Evolutionary conservation across 2,888 invertebrate genomes (phyloP).

Genomic region (Erynnis tages): DNA sequence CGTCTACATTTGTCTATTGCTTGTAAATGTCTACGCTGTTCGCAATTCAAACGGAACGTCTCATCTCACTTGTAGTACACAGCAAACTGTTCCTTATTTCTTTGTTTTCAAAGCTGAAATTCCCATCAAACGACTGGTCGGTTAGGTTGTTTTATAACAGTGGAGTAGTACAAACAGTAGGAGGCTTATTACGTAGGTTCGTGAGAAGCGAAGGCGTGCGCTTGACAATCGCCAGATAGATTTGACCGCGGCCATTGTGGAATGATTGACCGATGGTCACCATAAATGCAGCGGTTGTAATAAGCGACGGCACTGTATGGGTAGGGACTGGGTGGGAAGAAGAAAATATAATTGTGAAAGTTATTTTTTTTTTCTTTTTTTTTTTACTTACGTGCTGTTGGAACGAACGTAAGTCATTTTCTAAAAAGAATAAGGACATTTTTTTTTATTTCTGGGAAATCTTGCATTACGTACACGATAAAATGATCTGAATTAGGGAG

Average conservation of each 20-base stretch:
- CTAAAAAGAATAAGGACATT: too few relatives aligned
- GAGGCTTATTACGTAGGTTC: slow-evolving; percentile 46
- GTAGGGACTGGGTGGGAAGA: too few relatives aligned
- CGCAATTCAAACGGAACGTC: neutral
- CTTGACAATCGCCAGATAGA: slow-evolving; percentile 43
- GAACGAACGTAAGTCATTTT: too few relatives aligned
- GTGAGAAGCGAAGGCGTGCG: slow-evolving; percentile 45
- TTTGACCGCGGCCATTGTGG: slow-evolving; percentile 41
- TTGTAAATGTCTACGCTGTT: slow-evolving; percentile 16
- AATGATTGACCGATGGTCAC: slow-evolving; percentile 43
- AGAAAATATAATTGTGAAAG: too few relatives aligned
- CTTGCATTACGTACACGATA: too few relatives aligned
- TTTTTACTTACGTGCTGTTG: too few relatives aligned
- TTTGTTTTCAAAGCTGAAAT: neutral
- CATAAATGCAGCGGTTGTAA: slow-evolving; percentile 10
- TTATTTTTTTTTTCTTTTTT: too few relatives aligned
- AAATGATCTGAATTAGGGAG: too few relatives aligned
- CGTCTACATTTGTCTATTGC: slow-evolving; percentile 9
- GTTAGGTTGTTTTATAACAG: slow-evolving; percentile 7
- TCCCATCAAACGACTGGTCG: neutral
- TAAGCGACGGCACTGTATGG: slow-evolving; percentile 4
- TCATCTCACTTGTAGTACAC: neutral
- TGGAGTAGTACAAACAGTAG: slow-evolving; percentile 38
- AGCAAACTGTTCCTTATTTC: neutral
- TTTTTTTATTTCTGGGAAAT: too few relatives aligned